These are phyloP conservation scores for Porites lobata DNA, from an alignment of 92 coral and sea anemone species.

Conservation along the genomic window DNA sequence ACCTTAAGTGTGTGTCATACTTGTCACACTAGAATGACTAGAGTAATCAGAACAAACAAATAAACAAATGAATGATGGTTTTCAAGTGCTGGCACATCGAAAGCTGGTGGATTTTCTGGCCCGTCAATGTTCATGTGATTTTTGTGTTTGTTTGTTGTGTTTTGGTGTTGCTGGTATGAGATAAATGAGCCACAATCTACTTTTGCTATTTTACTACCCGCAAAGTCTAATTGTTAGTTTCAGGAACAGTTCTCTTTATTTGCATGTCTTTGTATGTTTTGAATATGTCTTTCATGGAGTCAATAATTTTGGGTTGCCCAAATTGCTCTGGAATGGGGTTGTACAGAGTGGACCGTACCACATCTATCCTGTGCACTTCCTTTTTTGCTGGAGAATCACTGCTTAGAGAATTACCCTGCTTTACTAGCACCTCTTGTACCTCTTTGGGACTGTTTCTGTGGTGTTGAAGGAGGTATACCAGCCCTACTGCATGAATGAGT, in stretches of 20 bases:
- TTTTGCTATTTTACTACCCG: slow-evolving; percentile 13
- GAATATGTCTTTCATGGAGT: slow-evolving; percentile 3
- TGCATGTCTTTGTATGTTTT: neutral
- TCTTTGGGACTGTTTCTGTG: slow-evolving; percentile 20
- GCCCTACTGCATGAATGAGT: slow-evolving; percentile 45
- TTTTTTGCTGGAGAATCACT: neutral
- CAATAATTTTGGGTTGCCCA: slow-evolving; percentile 23
- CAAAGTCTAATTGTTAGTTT: neutral
- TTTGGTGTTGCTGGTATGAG: slow-evolving; percentile 39
- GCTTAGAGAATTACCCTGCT: slow-evolving; percentile 25
- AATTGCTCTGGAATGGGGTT: slow-evolving; percentile 21
- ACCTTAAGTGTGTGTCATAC: slow-evolving; percentile 39
- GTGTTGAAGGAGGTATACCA: slow-evolving; percentile 37
- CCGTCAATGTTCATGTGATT: slow-evolving; percentile 41
- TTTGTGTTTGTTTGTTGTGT: slow-evolving; percentile 6
- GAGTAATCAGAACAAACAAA: slow-evolving; percentile 38
- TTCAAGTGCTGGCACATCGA: neutral
- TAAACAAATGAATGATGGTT: neutral
- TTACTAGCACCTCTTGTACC: slow-evolving; percentile 29
- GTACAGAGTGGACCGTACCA: slow-evolving; percentile 45
- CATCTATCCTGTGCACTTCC: slow-evolving; percentile 6
- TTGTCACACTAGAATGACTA: slow-evolving; percentile 37
- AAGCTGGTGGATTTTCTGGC: slow-evolving; percentile 24
- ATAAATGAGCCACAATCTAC: slow-evolving; percentile 30
- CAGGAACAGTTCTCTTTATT: slow-evolving; percentile 15